phyloP scores from a whole-genome alignment of 2,113 vertebrate genomes.

The Gobius niger region DNA sequence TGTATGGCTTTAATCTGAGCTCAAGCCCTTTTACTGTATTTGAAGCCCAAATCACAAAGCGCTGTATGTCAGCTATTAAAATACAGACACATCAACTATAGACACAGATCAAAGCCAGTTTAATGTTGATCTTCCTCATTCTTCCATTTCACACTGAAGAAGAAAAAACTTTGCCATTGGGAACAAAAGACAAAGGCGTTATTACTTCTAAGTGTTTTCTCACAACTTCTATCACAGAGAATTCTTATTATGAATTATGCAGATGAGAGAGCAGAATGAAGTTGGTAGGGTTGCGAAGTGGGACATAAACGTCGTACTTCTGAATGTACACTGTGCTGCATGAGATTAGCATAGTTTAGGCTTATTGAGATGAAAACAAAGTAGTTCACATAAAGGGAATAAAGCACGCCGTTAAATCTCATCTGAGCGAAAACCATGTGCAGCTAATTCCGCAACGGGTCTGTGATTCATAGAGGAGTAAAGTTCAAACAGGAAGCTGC shows the following conservation, averaged over 20 bases:
- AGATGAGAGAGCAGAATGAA: conserved; percentile 16
- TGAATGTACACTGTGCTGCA: conserved; percentile 10
- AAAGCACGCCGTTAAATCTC: conserved; percentile 19
- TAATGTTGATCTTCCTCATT: not conserved
- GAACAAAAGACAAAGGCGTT: not conserved
- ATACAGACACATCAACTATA: conserved; percentile 1
- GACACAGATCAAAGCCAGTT: not conserved
- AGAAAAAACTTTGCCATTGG: not conserved
- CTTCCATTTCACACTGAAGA: not conserved
- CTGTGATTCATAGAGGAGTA: conserved; percentile 34
- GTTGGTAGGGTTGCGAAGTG: conserved; percentile 28
- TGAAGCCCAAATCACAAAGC: conserved; percentile 21
- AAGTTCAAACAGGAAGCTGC: conserved; percentile 15
- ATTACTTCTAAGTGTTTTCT: conserved; percentile 5
- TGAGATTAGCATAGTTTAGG: conserved; percentile 44
- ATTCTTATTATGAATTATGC: conserved; percentile 28
- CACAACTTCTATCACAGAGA: conserved; percentile 18
- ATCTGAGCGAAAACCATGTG: conserved; percentile 14
- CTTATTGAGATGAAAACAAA: conserved; percentile 18
- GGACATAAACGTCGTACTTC: conserved; percentile 14
- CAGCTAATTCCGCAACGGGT: conserved; percentile 16
- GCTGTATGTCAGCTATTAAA: not conserved
- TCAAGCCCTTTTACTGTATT: no score
- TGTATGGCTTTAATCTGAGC: no score
- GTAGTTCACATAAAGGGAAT: conserved; percentile 16